Conservation (phyloP, 2,888 invertebrate species). For the Cheilosia pagana region DNA sequence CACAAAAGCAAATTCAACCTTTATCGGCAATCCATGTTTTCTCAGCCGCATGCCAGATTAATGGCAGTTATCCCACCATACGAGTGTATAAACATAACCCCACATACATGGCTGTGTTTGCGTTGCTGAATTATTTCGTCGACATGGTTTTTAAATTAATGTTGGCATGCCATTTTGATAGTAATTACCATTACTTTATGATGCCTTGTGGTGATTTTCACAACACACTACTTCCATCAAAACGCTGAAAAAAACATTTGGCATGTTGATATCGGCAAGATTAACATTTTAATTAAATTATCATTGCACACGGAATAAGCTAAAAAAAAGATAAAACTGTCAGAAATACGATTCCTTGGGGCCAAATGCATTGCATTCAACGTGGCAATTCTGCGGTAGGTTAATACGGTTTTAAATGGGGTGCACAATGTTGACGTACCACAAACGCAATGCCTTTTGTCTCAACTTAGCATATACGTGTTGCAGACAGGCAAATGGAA, state of each 20-base stretch:
- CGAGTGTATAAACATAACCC: too few relatives aligned
- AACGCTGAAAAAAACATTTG: conserved; percentile 5
- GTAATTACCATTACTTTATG: conserved; percentile 65
- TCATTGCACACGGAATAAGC: conserved; percentile 45
- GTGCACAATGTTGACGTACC: conserved; percentile 16
- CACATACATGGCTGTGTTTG: background rate
- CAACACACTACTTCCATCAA: background rate
- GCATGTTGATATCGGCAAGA: conserved; percentile 49
- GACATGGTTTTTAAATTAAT: conserved; percentile 68
- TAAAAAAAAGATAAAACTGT: background rate
- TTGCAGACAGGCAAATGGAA: conserved; percentile 27
- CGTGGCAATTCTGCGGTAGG: conserved; percentile 42
- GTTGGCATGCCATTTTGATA: conserved; percentile 54
- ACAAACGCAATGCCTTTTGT: conserved; percentile 27
- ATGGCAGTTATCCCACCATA: too few relatives aligned
- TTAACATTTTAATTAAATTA: conserved; percentile 70
- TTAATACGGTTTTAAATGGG: conserved; percentile 59
- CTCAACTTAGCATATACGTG: conserved; percentile 23
- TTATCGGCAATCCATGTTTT: background rate
- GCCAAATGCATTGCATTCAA: conserved; percentile 44
- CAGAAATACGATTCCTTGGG: conserved; percentile 30
- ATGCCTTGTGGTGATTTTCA: conserved; percentile 46
- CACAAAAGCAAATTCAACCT: background rate
- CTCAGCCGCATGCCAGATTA: background rate
- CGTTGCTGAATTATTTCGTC: conserved; percentile 19